Base-by-base conservation (phyloP, 1,140 invertebrate genomes). In the Drosophila jambulina region DNA sequence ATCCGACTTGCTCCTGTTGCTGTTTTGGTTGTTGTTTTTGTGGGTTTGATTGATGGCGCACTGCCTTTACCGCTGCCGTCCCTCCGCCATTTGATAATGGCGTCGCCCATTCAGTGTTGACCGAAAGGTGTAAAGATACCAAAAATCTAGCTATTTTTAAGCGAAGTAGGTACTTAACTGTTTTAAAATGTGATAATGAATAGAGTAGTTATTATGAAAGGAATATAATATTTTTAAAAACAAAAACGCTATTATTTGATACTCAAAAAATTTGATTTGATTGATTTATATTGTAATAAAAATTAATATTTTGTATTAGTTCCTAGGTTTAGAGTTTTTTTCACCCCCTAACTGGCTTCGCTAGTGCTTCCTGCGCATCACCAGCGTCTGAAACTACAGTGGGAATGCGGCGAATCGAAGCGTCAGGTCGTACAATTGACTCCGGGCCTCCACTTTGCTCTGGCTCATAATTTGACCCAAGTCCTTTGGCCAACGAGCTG, bases 31-130 rank as follows among this genome's bases (percentile, higher is more conserved):
- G 82, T 45, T 78, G 68, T 54, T 85, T 75, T 79, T 87, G 83
- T 38, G 62, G 72, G 77, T 80, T 88, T 87, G 84, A 87, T 87
- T 87, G 85, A 87, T 87, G 85, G 84, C 84, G 80, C 72, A 75
- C 80, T 82, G 70, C 76, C 67, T 69, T 82, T 38, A 21, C 56
- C 29, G n/a, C 60, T n/a, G 27, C 27, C 58, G 23, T 34, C 27
- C 38, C 61, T 62, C 67, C 75, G 80, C 80, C 83, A 80, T 87
- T 87, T 87, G 80, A 87, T 87, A 87, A 87, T 87, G 80, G 76
- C 75, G 34, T 76, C n/a, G 38, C 36, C 46, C 67, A 54, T 21
- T 32, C 48, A 68, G 63, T 45, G 63, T 27, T 69, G 65, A 51
- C 32, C 15, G n/a, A 38, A 42, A n/a, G 36, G 17, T 3, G n/a